Evolutionary conservation across 2,797 vertebrate species (phyloP).

Genomic region (Toxotes lorentzi): DNA sequence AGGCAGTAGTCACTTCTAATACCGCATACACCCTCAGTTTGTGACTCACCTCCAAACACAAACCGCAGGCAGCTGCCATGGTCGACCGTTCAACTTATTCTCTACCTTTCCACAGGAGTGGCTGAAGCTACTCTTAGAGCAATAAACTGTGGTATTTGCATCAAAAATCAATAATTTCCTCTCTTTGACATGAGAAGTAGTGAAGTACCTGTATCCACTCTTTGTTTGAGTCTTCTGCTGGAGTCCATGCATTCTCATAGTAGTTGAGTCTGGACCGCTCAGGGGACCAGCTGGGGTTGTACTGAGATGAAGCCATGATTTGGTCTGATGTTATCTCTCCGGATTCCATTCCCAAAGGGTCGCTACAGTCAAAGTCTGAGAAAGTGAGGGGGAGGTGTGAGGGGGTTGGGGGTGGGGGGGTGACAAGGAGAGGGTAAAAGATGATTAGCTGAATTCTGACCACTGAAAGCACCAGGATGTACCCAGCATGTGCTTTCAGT

Average conservation of each 20-base stretch:
- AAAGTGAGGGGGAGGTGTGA: neutral
- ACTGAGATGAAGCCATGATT: constrained; percentile 95
- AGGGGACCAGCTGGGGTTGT: constrained; percentile 94
- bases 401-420: constrained; percentile 1
- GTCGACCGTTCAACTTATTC: neutral
- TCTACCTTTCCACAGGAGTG: neutral
- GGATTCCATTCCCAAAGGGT: constrained; percentile 96
- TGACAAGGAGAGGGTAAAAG: constrained; percentile 13
- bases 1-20: constrained; percentile 44
- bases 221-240: constrained; percentile 91
- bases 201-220: constrained; percentile 97
- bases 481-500: constrained; percentile 48
- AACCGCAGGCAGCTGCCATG: neutral
- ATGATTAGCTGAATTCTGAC: constrained; percentile 44
- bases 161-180: neutral
- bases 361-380: constrained; percentile 94
- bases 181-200: neutral
- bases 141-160: neutral
- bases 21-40: constrained; percentile 29
- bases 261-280: constrained; percentile 97
- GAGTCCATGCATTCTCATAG: constrained; percentile 98
- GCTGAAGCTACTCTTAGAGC: constrained; percentile 1
- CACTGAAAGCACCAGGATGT: constrained; percentile 25
- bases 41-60: constrained; percentile 61
- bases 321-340: constrained; percentile 96